A percentile compares a stretch with the other conserved stretches of the same genome.
phyloP scores from a whole-genome alignment of 2,888 invertebrate species.

The Polyommatus icarus region DNA sequence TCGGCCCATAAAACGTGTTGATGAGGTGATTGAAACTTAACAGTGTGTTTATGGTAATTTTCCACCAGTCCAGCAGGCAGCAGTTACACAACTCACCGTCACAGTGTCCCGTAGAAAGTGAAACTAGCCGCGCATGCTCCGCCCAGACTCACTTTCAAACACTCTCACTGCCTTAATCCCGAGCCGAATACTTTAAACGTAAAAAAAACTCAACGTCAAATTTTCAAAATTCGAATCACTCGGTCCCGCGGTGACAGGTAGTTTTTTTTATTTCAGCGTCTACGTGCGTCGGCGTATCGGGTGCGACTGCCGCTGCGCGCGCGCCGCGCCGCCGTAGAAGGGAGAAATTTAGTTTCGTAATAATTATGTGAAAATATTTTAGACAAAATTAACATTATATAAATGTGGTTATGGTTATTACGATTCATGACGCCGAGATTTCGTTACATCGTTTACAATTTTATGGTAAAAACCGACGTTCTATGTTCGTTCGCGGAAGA shows the following conservation, averaged over 20 bases:
- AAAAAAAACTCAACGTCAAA: conserved; percentile 30
- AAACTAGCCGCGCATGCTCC: conserved; percentile 68
- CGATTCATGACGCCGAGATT: conserved; percentile 29
- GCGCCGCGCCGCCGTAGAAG: conserved; percentile 34
- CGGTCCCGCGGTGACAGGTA: conserved; percentile 31
- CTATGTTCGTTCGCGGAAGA: background rate
- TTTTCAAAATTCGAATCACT: conserved; percentile 49
- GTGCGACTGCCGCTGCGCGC: conserved; percentile 54
- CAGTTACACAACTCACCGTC: conserved; percentile 58
- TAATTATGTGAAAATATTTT: conserved; percentile 34
- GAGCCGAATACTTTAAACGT: background rate
- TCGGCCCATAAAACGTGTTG: background rate
- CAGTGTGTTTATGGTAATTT: conserved; percentile 25
- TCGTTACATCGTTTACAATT: conserved; percentile 27
- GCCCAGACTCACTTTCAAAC: conserved; percentile 62
- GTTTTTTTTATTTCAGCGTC: conserved; percentile 35
- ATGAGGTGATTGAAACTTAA: background rate
- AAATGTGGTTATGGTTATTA: conserved; percentile 31
- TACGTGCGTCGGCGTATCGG: conserved; percentile 51
- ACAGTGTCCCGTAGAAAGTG: conserved; percentile 73
- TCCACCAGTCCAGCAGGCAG: conserved; percentile 30
- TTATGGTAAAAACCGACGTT: conserved; percentile 24
- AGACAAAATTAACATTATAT: conserved; percentile 34
- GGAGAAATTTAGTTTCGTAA: conserved; percentile 38
- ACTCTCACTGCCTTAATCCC: conserved; percentile 52